Evolutionary conservation across 2,888 invertebrate species (phyloP), one percentile per base, ranked within the genome.

Genomic region (Philhelius pedissequus): DNA sequence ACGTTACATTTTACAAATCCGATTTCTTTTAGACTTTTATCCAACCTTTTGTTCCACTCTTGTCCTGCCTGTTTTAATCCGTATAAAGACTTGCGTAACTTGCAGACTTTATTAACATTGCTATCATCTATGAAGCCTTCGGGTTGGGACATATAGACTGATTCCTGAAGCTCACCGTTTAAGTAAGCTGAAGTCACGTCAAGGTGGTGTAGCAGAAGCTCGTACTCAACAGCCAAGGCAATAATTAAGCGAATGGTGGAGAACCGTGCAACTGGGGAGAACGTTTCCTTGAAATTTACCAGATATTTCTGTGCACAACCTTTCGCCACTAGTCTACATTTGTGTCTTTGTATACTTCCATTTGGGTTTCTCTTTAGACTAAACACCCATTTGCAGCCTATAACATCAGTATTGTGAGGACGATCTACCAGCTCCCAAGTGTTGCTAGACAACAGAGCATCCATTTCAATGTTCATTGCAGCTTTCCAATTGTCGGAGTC

Each of bases 341-440:
- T 77, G 9, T 68, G 22, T 6, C n/a, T 7, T 1, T 11, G 1
- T 4, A 82, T 9, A 15, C 52, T 11, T 43, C 71, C 27, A 66
- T 66, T 45, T 15, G 62, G n/a, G 30, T 71, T 64, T 11, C 18
- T 25, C 18, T 82, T 82, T 6, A 76, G 13, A 13, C 69, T 69
- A 66, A 64, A 83, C 2, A 68, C 62, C 77, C 77, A 78, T 20
- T 68, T 77, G 20, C 80, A 73, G 9, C 62, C 40, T 2, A 78
- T 68, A 13, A 48, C 68, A 20, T 64, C 74, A 13, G 43, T 38
- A 3, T 52, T 64, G 13, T 32, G 8, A 1, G 86, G 83, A 3
- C 71, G 50, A 18, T 83, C 70, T 30, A 54, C 20, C 1, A 79
- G 4, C 22, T 68, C 30, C 81, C 76, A 82, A 4, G 76, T 82